Conservation (phyloP, 2,888 invertebrate species). For the Junonia oenone region DNA sequence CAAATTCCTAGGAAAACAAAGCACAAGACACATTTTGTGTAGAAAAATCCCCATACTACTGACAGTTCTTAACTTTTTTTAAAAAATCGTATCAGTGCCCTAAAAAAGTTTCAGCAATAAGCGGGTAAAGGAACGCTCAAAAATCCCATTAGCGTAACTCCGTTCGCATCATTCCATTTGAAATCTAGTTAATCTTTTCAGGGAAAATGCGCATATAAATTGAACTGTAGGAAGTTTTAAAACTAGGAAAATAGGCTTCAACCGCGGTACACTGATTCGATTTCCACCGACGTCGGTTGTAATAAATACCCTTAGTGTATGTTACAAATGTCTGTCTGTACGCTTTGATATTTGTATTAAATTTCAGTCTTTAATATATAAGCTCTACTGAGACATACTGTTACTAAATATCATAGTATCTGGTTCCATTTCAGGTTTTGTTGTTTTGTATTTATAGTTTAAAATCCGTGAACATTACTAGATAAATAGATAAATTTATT, state of each 20-base stretch:
- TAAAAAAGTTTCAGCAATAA: not conserved
- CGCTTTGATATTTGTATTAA: not conserved
- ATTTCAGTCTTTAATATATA: not conserved
- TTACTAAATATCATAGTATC: not conserved
- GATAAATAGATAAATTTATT: too few relatives aligned
- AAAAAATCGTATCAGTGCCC: not conserved
- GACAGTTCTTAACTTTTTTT: too few relatives aligned
- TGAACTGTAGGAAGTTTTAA: not conserved
- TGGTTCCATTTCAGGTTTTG: not conserved
- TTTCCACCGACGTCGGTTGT: not conserved
- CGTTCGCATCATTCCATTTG: not conserved
- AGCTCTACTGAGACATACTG: not conserved
- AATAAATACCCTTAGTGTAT: not conserved
- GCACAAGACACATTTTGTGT: too few relatives aligned
- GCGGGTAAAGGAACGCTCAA: not conserved
- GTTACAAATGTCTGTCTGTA: not conserved
- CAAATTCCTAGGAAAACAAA: too few relatives aligned
- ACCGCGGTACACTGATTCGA: not conserved
- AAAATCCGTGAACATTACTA: not conserved
- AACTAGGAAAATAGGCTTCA: not conserved
- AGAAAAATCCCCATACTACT: too few relatives aligned
- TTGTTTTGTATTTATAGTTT: not conserved
- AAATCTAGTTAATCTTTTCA: not conserved
- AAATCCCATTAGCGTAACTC: not conserved
- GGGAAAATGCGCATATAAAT: not conserved